phyloP scores from a whole-genome alignment of 2,797 vertebrate genomes.

The Esox lucius region DNA sequence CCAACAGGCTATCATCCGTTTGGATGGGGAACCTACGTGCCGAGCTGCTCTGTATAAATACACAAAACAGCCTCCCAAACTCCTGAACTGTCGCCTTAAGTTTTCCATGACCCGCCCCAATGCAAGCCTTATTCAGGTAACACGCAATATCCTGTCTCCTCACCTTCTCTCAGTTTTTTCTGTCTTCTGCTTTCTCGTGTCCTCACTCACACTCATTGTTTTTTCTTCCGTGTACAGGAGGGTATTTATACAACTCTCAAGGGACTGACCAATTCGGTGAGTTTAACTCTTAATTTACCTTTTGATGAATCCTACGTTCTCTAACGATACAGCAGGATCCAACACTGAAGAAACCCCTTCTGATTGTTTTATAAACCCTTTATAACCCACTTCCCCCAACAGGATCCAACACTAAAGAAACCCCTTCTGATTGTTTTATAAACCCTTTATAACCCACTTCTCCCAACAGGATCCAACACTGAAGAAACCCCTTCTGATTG shows the following conservation, averaged over 20 bases:
- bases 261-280: not conserved
- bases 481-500: not conserved
- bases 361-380: no score
- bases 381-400: no score
- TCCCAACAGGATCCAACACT: no score
- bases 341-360: no score
- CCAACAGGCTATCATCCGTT: not conserved
- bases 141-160: not conserved
- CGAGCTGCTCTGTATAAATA: not conserved
- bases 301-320: not conserved
- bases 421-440: no score
- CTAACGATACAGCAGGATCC: no score
- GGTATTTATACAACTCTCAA: not conserved
- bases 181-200: no score
- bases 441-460: no score
- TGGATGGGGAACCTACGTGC: not conserved
- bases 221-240: not conserved
- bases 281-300: not conserved
- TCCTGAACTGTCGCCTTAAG: not conserved
- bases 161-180: no score
- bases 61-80: not conserved
- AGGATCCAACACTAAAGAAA: no score
- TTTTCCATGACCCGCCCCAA: not conserved
- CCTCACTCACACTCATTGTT: not conserved
- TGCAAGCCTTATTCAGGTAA: not conserved